Evolutionary conservation across 2,888 invertebrate genomes (phyloP), one percentile per base, ranked within the genome.

Genomic region (Stenchaetothrips biformis): DNA sequence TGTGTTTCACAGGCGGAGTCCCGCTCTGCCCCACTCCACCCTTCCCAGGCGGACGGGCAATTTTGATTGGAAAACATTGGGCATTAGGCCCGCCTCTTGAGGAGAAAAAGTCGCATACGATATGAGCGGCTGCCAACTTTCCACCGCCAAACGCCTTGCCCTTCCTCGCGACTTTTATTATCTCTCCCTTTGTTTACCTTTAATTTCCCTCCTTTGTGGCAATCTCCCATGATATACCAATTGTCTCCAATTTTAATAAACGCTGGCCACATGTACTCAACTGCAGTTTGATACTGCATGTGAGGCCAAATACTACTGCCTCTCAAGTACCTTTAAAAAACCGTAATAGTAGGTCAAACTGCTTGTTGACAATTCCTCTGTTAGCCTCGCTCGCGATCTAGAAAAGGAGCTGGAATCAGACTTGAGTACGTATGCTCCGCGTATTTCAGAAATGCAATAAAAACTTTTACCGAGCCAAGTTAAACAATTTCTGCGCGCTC

Each of bases 61-160:
- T 74, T 74, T 74, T 74, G 67, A 74, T 74, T 74, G 67, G 67
- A 74, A 25, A 74, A 74, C 67, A 74, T 74, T 74, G 67, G 25
- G 25, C 67, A 74, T 74, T 74, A 74, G 67, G 67, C 53, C 37
- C 37, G 37, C 37, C 37, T 37, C 37, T 37, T 37, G 37, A 37
- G 25, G 37, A 37, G 25, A 11, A 25, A 74, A 74, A 74, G 59
- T 21, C 0, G 67, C 67, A 74, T 74, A 74, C 67, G 67, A 74
- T 74, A 74, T 74, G 67, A 74, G 67, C 21, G 21, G 67, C 67
- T 74, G 67, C 67, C 67, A 74, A 74, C 67, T 74, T 74, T 74
- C 67, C 25, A 0, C 9, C 21, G 67, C 21, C 67, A 25, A 25
- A 74, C 67, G 67, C 25, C 67, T 74, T 25, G 37, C 37, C 25